Conservation (phyloP, 1,140 invertebrate species). For the Catajapyx aquilonaris region DNA sequence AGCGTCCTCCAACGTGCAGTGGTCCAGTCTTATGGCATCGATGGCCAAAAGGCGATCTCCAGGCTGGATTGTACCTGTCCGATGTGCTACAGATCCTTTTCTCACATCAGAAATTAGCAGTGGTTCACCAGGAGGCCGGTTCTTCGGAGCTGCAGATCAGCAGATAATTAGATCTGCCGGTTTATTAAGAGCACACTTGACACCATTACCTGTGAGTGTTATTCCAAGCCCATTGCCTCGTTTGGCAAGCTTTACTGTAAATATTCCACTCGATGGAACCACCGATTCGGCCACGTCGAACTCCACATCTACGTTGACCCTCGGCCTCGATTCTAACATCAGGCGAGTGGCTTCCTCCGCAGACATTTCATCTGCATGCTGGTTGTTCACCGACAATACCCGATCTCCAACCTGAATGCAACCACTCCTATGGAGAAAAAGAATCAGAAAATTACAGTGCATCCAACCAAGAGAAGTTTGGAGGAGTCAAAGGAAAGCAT, state of each 20-base stretch:
- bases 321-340: constrained; percentile 22
- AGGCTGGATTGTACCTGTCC: constrained; percentile 61
- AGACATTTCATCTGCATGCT: constrained; percentile 22
- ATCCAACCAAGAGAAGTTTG: too few species aligned
- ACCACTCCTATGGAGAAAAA: constrained; percentile 29
- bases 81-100: constrained; percentile 71
- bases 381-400: constrained; percentile 57
- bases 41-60: constrained; percentile 76
- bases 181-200: constrained; percentile 7
- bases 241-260: constrained; percentile 70
- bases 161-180: not conserved
- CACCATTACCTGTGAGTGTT: constrained; percentile 65
- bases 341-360: constrained; percentile 27
- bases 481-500: too few species aligned
- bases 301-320: constrained; percentile 46
- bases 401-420: constrained; percentile 63
- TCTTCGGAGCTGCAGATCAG: constrained; percentile 15
- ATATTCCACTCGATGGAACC: constrained; percentile 69
- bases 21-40: constrained; percentile 59
- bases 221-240: constrained; percentile 56
- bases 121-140: constrained; percentile 31
- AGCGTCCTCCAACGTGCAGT: constrained; percentile 42
- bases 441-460: too few species aligned
- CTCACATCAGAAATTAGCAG: constrained; percentile 65
- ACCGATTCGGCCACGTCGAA: constrained; percentile 87